Base-by-base conservation (phyloP, 1,140 invertebrate genomes). In the Dendrolimus punctatus region DNA sequence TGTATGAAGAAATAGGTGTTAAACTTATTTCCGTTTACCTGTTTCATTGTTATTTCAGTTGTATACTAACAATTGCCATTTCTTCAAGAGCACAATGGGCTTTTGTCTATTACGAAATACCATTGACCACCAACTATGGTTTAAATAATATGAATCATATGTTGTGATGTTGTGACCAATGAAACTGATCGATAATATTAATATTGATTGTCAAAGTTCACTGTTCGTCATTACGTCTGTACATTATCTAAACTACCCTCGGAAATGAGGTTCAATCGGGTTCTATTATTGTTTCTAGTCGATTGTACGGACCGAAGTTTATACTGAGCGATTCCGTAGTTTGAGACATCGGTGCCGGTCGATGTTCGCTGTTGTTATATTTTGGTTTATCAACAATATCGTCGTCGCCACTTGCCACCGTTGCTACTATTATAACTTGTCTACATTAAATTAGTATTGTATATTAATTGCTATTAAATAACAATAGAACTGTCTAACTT, bases 91-190 rank as follows among this genome's bases (percentile, higher is more conserved):
- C 47, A 76, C 73, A 78, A 80, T 75, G 61, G 67, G 47, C 68
- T 72, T 75, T 80, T 78, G 75, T 73, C 62, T 75, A 71, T 68
- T 57, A 63, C 45, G 52, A 70, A 66, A 68, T 68, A 58, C 45
- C 38, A 57, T 68, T 57, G 43, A 9, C 23, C n/a, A 45, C 6
- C 23, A 8, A 45, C 2, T 45, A 47, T 37, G 51, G 46, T 9
- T 44, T 42, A 38, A 41, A n/a, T 52, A 39, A 53, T 55, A 43
- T 57, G 58, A 57, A 58, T 60, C 55, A 60, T 55, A 45, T 49
- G 43, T 51, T 9, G 40, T 9, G 8, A 49, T n/a, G 4, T 6
- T 6, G 42, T 41, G 48, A 41, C 49, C 41, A n/a, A 45, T 9
- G 23, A 23, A 23, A 23, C 23, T 3, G 23, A 23, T 23, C 23